These are phyloP conservation scores for Fratercula arctica DNA, from an alignment of 2,797 vertebrate species.

Conservation along the genomic window DNA sequence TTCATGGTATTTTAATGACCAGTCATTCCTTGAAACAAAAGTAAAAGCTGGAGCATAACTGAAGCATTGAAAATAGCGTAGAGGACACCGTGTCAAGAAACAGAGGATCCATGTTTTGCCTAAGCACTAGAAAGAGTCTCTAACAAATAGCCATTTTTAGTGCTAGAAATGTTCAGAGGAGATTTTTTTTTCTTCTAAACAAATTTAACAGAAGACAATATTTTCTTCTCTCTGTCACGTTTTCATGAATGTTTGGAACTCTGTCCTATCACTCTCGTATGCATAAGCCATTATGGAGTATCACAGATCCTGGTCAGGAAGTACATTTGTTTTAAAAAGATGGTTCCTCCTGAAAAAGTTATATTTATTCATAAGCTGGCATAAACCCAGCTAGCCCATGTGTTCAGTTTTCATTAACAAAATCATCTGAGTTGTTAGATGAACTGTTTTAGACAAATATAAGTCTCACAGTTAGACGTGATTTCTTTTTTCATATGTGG, in stretches of 20 bases:
- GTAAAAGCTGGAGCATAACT: background rate
- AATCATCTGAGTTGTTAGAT: slow-evolving; percentile 29
- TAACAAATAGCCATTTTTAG: slow-evolving; percentile 10
- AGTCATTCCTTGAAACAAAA: background rate
- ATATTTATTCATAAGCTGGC: slow-evolving; percentile 65
- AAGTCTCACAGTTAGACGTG: slow-evolving; percentile 2
- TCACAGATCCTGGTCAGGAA: slow-evolving; percentile 49
- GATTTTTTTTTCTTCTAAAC: background rate
- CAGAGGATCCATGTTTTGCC: background rate
- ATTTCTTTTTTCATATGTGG: slow-evolving; percentile 15
- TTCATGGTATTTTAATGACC: background rate
- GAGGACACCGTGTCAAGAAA: background rate
- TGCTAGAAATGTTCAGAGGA: background rate
- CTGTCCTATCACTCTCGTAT: background rate
- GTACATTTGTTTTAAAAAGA: slow-evolving; percentile 51
- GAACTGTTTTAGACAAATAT: slow-evolving; percentile 44
- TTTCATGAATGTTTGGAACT: background rate
- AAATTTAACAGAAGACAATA: background rate
- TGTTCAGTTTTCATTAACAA: slow-evolving; percentile 56
- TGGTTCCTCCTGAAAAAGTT: slow-evolving; percentile 31
- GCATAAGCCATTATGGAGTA: background rate
- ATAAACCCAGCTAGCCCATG: slow-evolving; percentile 38
- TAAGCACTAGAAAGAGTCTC: background rate
- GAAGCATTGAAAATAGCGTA: background rate
- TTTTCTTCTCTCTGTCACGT: background rate